Percentiles rank a stretch among this genome's conserved stretches.
These are phyloP conservation scores for Argynnis bischoffii DNA, from an alignment of 2,888 invertebrate species.

Conservation along the genomic window DNA sequence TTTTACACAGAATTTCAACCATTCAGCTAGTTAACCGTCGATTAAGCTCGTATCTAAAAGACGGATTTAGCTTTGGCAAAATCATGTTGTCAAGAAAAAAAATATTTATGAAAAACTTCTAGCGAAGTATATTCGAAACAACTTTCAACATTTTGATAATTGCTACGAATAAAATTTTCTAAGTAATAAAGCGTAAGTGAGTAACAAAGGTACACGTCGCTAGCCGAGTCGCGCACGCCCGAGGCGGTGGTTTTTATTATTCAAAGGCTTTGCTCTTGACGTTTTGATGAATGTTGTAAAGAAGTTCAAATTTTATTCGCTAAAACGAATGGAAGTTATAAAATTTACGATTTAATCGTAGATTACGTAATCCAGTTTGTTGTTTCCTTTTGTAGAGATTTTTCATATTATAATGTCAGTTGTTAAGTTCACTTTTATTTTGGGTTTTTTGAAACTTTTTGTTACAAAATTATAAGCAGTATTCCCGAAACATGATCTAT, in stretches of 20 bases:
- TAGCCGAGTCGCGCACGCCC: slow-evolving; percentile 35
- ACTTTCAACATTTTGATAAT: slow-evolving; percentile 29
- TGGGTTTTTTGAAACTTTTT: not conserved
- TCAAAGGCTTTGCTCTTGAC: slow-evolving; percentile 73
- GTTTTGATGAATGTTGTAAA: slow-evolving; percentile 75
- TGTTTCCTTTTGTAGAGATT: slow-evolving; percentile 45
- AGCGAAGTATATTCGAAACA: slow-evolving; percentile 5
- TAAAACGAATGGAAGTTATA: slow-evolving; percentile 60
- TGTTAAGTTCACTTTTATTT: slow-evolving; percentile 7
- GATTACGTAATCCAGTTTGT: slow-evolving; percentile 50
- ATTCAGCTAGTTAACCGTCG: too few relatives aligned
- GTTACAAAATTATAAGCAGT: not conserved
- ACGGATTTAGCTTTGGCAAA: not conserved
- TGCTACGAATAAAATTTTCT: slow-evolving; percentile 26
- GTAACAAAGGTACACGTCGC: slow-evolving; percentile 35
- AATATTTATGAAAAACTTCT: not conserved
- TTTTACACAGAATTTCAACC: too few relatives aligned
- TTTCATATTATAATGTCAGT: slow-evolving; percentile 21
- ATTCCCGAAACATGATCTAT: not conserved
- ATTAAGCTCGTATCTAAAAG: too few relatives aligned
- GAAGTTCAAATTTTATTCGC: slow-evolving; percentile 72
- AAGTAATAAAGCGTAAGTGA: slow-evolving; percentile 28
- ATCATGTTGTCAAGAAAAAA: not conserved
- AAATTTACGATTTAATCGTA: slow-evolving; percentile 59
- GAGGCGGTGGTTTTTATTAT: slow-evolving; percentile 65